Base-by-base conservation (phyloP, 2,113 vertebrate genomes). In the Lophius piscatorius region DNA sequence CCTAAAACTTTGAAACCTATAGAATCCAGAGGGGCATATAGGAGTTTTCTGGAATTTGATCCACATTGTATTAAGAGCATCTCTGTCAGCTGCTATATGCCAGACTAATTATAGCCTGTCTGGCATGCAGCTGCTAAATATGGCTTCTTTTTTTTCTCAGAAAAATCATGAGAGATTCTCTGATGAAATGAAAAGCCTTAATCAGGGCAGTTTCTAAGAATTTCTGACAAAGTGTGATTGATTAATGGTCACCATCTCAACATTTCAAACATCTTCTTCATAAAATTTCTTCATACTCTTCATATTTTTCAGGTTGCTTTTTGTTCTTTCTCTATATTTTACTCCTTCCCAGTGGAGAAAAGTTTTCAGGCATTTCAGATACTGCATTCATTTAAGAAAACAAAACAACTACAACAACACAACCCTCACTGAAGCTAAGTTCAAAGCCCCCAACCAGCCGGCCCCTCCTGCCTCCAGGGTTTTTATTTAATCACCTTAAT, bases 401-500 rank as follows among this genome's bases (percentile, higher is more conserved):
- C 2, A 34, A 26, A 48, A 49, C 29, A 29, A 14, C 10, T 7
- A 47, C 35, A 44, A 41, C 46, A 46, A 6, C 16, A 9, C 14
- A 4, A 35, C 48, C 11, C 41, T 49, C 18, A 2, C 34, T 34
- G 39, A 9, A 52, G 24, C 44, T 4, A 31, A 45, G 49, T 73
- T 73, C 45, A 79, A 23, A 74, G 63, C 57, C 76, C 42, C 58
- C 22, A 59, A 42, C 45, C 65, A 71, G 58, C 44, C 26, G 1
- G 33, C 74, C 49, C 11, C 67, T 76, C 41, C 60, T 23, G 24
- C 61, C 60, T 26, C 65, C 59, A 56, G 20, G 80, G 80, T 76
- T 84, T 85, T 84, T 77, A 82, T 78, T 87, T 85, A 75, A 88
- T 90, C 85, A 88, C 68, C 64, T 52, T 88, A 88, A 89, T 84